phyloP scores from a whole-genome alignment of 2,113 vertebrate genomes.

The Progne subis region DNA sequence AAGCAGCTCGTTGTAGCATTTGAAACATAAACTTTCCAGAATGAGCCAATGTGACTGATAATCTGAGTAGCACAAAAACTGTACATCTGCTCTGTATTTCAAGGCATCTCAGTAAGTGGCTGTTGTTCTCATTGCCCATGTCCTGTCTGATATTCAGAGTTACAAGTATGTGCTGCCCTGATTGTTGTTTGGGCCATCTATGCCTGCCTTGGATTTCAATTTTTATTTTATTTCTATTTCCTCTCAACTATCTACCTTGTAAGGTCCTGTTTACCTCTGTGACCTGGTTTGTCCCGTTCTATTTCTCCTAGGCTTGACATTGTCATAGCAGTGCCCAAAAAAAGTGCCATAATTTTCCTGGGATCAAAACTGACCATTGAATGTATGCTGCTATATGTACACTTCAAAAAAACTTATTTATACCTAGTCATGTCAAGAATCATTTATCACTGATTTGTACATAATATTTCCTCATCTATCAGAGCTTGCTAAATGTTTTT shows the following conservation, averaged over 20 bases:
- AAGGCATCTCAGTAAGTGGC: neutral
- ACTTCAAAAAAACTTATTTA: neutral
- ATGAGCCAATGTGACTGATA: neutral
- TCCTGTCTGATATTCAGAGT: neutral
- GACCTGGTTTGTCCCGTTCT: neutral
- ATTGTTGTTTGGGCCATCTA: neutral
- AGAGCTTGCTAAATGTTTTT: neutral
- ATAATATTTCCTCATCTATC: neutral
- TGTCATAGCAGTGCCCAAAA: neutral
- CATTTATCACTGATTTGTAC: neutral
- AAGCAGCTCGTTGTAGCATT: neutral
- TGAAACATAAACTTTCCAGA: neutral
- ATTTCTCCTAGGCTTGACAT: neutral
- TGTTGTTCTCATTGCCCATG: neutral
- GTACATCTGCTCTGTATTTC: neutral
- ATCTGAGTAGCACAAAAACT: neutral
- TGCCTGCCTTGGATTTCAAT: neutral
- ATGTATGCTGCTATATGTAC: neutral
- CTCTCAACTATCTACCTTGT: accelerated
- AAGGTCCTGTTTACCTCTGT: neutral
- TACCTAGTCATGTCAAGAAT: neutral
- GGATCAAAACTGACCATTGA: neutral
- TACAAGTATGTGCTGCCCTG: neutral
- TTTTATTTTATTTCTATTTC: neutral
- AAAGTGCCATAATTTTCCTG: neutral